These are phyloP conservation scores for Apistogramma diplotaenia DNA, from an alignment of 2,113 vertebrate genomes.

Conservation along the genomic window DNA sequence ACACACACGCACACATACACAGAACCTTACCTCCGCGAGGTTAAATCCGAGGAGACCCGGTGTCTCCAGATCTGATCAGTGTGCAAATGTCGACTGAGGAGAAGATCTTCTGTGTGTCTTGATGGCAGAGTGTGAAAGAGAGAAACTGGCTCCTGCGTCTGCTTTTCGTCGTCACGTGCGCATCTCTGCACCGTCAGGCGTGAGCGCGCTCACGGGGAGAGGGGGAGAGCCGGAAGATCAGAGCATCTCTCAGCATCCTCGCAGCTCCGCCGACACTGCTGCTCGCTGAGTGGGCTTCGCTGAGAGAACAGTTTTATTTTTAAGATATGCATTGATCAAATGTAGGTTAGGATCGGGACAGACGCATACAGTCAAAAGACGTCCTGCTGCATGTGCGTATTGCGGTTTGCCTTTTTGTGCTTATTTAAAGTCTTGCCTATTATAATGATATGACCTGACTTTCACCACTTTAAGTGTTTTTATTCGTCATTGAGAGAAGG, in stretches of 20 bases:
- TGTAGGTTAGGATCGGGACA: not conserved
- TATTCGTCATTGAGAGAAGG: not conserved
- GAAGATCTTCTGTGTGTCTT: not conserved
- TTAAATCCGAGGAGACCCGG: slow-evolving; percentile 26
- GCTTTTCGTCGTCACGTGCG: slow-evolving; percentile 52
- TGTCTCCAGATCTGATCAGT: slow-evolving; percentile 23
- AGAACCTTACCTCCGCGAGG: slow-evolving; percentile 28
- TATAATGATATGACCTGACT: too few relatives aligned
- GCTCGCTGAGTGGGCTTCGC: not conserved
- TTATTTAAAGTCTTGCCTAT: not conserved
- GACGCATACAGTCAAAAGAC: too few relatives aligned
- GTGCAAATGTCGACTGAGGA: not conserved
- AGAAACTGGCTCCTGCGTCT: slow-evolving; percentile 31
- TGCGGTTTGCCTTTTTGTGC: not conserved
- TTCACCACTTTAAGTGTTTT: not conserved
- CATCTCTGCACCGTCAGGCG: slow-evolving; percentile 47
- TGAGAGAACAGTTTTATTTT: not conserved
- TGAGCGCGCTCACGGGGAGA: slow-evolving; percentile 29
- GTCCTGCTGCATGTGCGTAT: not conserved
- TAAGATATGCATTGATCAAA: not conserved
- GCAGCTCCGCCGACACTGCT: slow-evolving; percentile 1
- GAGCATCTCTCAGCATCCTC: slow-evolving; percentile 47
- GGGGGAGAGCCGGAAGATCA: slow-evolving; percentile 8
- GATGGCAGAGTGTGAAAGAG: not conserved
- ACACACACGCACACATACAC: not conserved